These are phyloP conservation scores for Papilio polytes DNA, from an alignment of 1,140 invertebrate species.

Conservation along the genomic window DNA sequence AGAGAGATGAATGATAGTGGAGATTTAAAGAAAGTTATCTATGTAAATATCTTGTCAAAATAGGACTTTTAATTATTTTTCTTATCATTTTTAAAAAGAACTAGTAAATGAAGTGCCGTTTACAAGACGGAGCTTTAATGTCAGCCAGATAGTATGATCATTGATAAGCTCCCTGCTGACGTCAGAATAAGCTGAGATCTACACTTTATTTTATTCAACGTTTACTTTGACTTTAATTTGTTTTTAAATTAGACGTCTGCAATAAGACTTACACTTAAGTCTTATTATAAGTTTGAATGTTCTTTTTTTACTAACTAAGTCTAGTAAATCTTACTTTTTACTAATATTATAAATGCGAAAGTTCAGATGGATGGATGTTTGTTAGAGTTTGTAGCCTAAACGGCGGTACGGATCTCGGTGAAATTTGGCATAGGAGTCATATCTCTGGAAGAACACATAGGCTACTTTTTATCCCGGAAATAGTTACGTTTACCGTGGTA, in stretches of 20 bases:
- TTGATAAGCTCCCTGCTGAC: conserved; percentile 4
- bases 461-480: too few relatives aligned
- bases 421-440: too few relatives aligned
- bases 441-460: too few relatives aligned
- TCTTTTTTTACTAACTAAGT: too few relatives aligned
- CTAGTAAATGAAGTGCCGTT: background rate
- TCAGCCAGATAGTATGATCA: conserved; percentile 4
- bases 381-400: too few relatives aligned
- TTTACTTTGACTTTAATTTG: background rate
- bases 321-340: too few relatives aligned
- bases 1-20: background rate
- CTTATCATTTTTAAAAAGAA: conserved; percentile 14
- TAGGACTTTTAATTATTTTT: background rate
- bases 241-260: background rate
- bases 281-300: too few relatives aligned
- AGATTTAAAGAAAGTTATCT: background rate
- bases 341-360: too few relatives aligned
- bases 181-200: background rate
- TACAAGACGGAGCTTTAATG: conserved; percentile 4
- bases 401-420: too few relatives aligned
- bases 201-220: background rate
- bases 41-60: background rate
- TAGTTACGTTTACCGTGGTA: too few relatives aligned
- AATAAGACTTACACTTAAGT: background rate
- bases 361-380: too few relatives aligned